A percentile compares a stretch with the other conserved stretches of the same genome.
Conservation (phyloP, 1,140 invertebrate species). For the Ganaspis sp. region DNA sequence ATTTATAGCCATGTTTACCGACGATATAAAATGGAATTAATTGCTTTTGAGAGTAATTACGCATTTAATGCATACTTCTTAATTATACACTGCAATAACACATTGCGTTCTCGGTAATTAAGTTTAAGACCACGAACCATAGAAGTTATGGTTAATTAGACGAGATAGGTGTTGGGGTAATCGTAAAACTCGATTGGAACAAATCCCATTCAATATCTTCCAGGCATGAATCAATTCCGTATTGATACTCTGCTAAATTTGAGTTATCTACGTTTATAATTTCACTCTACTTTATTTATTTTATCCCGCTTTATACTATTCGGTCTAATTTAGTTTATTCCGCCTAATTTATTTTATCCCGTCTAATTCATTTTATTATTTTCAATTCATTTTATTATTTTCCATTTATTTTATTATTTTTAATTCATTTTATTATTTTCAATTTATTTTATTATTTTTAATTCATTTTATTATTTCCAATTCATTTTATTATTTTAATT, state of each 20-base stretch:
- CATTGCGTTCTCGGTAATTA: constrained; percentile 10
- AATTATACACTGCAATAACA: constrained; percentile 26
- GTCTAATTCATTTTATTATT: no score
- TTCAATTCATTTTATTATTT: no score
- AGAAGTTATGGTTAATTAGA: constrained; percentile 27
- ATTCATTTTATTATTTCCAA: no score
- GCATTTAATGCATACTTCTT: constrained; percentile 22
- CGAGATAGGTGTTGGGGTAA: constrained; percentile 15
- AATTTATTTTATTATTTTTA: no score
- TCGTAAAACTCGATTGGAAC: constrained; percentile 1
- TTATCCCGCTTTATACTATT: no score
- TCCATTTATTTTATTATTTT: no score
- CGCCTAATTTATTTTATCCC: no score
- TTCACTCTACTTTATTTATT: no score
- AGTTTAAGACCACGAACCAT: constrained; percentile 18
- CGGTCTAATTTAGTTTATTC: background rate
- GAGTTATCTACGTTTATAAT: no score
- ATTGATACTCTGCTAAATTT: background rate
- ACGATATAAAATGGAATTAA: constrained; percentile 19
- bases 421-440: no score
- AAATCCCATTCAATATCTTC: constrained; percentile 1
- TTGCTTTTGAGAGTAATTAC: constrained; percentile 26
- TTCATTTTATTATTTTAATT: no score
- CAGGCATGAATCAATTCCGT: background rate
- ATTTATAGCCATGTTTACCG: background rate